Base-by-base conservation (phyloP, 2,888 invertebrate genomes). In the Petrophora chlorosata region DNA sequence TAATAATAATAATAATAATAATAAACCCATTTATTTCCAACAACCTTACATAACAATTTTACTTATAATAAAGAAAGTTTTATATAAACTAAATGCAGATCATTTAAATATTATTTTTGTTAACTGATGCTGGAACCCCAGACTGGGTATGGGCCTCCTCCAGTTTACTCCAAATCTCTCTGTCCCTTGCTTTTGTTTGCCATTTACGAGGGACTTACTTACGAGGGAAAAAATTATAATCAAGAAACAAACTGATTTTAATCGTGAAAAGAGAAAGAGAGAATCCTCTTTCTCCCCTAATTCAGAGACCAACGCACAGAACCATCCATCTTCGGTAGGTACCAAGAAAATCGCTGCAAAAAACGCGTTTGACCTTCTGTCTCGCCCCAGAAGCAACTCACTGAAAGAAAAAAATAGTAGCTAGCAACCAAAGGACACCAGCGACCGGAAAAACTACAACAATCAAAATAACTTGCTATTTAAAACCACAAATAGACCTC, bases 201-300 rank as follows among this genome's bases (percentile, higher is more conserved):
- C n/a, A n/a, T n/a, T n/a, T n/a, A n/a, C n/a, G n/a, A n/a, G n/a
- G n/a, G n/a, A n/a, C 53, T 5, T 57, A 57, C 39, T 13, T 57
- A 14, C 22, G 38, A 51, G 40, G 28, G 48, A 36, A 1, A 36
- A 35, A 48, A 17, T 53, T 17, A 43, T 56, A 43, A 33, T 46
- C 2, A 53, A 49, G 28, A 43, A 44, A 29, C 29, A 25, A 43
- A 12, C 2, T 7, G 23, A 42, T 26, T 5, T 16, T 14, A 42
- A 10, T 7, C 23, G 29, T 5, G 55, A 51, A 13, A 55, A 55
- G 26, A 55, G 51, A 15, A 50, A 54, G 19, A 46, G 54, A 39
- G 43, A 46, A 26, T 16, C 26, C 4, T 36, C 25, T 26, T 26
- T 15, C 25, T 26, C 36, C 15, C 36, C 36, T 14, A 36, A 26